Evolutionary conservation across 1,140 invertebrate genomes (phyloP).

Genomic region (Pseudomyrmex dendroicus): DNA sequence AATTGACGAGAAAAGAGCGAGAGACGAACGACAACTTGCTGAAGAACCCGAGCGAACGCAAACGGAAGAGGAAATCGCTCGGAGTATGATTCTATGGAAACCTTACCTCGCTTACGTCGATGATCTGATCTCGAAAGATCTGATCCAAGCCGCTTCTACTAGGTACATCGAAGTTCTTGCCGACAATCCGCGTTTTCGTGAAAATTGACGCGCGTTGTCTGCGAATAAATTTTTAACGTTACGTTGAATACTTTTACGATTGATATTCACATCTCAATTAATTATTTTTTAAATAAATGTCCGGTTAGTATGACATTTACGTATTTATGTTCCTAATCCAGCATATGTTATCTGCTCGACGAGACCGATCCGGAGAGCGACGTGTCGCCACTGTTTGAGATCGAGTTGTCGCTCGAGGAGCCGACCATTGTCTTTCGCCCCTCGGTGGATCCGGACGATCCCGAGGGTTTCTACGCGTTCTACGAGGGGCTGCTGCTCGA

Average conservation of each 20-base stretch:
- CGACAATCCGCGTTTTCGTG: no score
- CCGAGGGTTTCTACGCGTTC: constrained; percentile 87
- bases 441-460: constrained; percentile 86
- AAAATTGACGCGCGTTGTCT: background rate
- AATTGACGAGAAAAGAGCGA: background rate
- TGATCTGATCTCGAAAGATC: constrained; percentile 86
- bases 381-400: constrained; percentile 86
- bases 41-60: background rate
- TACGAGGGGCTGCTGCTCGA: constrained; percentile 87
- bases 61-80: constrained; percentile 58
- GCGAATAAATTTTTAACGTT: background rate
- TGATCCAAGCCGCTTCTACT: constrained; percentile 85
- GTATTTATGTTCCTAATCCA: constrained; percentile 63
- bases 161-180: constrained; percentile 70
- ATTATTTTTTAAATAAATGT: no score
- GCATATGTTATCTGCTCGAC: constrained; percentile 83
- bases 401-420: constrained; percentile 87
- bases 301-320: no score
- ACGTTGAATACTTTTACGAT: no score
- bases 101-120: constrained; percentile 88
- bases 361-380: constrained; percentile 82
- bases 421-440: constrained; percentile 88
- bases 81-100: constrained; percentile 85
- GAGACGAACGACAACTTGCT: background rate
- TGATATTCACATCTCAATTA: background rate